A percentile compares a stretch with the other conserved stretches of the same genome.
phyloP scores from a whole-genome alignment of 2,888 invertebrate species.

The Temnothorax unifasciatus region DNA sequence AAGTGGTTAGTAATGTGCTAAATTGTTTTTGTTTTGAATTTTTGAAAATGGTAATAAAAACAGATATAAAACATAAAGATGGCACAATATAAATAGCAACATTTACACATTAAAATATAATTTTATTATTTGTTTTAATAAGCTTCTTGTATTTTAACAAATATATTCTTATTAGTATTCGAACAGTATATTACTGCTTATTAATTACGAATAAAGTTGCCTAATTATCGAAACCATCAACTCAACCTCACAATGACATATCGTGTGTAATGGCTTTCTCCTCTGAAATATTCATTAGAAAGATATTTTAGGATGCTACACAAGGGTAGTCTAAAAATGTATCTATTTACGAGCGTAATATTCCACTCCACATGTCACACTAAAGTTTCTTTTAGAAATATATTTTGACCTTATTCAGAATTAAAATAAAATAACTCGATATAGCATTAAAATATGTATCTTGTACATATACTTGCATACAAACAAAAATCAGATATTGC shows the following conservation, averaged over 20 bases:
- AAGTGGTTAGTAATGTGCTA: neutral
- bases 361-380: neutral
- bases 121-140: neutral
- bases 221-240: neutral
- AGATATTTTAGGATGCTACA: neutral
- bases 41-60: neutral
- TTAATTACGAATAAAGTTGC: neutral
- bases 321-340: conserved; percentile 1
- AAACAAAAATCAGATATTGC: neutral
- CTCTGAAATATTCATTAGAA: conserved; percentile 25
- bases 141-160: neutral
- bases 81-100: neutral
- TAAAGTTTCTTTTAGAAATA: neutral
- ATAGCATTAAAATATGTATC: neutral
- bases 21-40: neutral
- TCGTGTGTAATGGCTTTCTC: neutral
- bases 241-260: neutral
- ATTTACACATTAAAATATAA: neutral
- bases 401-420: neutral
- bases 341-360: neutral
- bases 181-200: neutral
- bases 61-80: neutral
- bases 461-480: neutral
- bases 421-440: neutral
- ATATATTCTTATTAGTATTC: neutral